A percentile compares a stretch with the other conserved stretches of the same genome.
phyloP scores from a whole-genome alignment of 2,797 vertebrate genomes.

The Pseudomugil gertrudae region DNA sequence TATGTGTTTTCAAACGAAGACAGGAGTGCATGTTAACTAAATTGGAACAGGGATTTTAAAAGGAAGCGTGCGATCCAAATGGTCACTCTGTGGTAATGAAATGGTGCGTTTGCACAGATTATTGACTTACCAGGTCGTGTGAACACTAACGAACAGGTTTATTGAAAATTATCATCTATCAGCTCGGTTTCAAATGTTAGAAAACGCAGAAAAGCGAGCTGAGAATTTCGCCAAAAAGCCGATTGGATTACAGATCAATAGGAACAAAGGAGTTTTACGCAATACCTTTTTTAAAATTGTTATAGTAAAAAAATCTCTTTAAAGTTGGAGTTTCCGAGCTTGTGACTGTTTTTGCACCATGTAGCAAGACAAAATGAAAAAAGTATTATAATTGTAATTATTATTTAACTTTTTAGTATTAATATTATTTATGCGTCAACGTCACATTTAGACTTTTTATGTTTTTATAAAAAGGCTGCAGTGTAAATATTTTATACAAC shows the following conservation, averaged over 20 bases:
- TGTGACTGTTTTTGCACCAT: background rate
- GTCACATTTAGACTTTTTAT: background rate
- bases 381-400: slow-evolving; percentile 7
- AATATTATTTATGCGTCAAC: background rate
- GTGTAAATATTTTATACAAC: background rate
- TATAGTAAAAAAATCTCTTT: no score
- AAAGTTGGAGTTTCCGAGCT: background rate
- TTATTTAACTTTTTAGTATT: slow-evolving; percentile 14
- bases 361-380: no score
- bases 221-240: no score
- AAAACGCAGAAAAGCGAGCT: no score
- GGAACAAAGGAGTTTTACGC: no score
- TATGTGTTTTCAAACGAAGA: background rate
- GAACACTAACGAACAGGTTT: background rate
- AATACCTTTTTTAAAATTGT: no score
- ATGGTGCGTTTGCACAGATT: slow-evolving; percentile 1
- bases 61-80: slow-evolving; percentile 12
- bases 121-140: slow-evolving; percentile 20
- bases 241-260: no score
- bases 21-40: no score
- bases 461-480: no score
- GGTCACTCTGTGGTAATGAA: slow-evolving; percentile 10
- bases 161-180: background rate
- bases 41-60: background rate
- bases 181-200: no score